Base-by-base conservation (phyloP, 2,113 vertebrate species). In the Struthio camelus region DNA sequence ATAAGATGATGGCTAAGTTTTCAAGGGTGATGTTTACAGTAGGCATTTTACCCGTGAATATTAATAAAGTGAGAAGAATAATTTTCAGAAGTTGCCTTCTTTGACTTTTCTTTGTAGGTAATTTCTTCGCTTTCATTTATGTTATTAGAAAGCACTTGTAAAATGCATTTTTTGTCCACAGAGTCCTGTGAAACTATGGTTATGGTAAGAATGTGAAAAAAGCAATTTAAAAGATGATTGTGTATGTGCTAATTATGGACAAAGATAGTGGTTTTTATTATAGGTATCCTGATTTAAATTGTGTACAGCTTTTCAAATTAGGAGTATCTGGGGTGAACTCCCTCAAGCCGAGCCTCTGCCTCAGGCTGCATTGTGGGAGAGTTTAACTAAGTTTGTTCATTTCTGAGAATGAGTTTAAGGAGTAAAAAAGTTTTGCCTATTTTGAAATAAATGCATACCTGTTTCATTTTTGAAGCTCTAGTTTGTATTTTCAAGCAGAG, bases 401-500 rank as follows among this genome's bases (percentile, higher is more conserved):
- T 90, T 92, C 80, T 78, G 56, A 69, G 54, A 90, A 75, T 0
- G 3, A 87, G 44, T 69, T 76, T 89, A 85, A 82, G 61, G 36
- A 72, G 23, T 58, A 54, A 94, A 69, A 30, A 50, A 58, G 42
- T 90, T 96, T 93, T 85, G 40, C 79, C 44, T 87, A 10, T 65
- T 59, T 80, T 65, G 75, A 87, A 87, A 91, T 80, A 78, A 93
- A 70, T 83, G 50, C 40, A 28, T 94, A 88, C 64, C 85, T 91
- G 24, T 66, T 91, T 62, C 44, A 38, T 38, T 96, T 93, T 87
- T 77, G 85, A 91, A 90, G 28, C 51, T 79, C 14, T 79, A 94
- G 53, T 66, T 56, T 90, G 58, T 27, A 25, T 76, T 94, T 92
- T 87, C 88, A 86, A 81, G 88, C 69, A 96, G 56, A 90, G 77